Percentiles rank a stretch among this genome's conserved stretches.
Conservation (phyloP, 2,113 vertebrate species). For the Clarias magur region DNA sequence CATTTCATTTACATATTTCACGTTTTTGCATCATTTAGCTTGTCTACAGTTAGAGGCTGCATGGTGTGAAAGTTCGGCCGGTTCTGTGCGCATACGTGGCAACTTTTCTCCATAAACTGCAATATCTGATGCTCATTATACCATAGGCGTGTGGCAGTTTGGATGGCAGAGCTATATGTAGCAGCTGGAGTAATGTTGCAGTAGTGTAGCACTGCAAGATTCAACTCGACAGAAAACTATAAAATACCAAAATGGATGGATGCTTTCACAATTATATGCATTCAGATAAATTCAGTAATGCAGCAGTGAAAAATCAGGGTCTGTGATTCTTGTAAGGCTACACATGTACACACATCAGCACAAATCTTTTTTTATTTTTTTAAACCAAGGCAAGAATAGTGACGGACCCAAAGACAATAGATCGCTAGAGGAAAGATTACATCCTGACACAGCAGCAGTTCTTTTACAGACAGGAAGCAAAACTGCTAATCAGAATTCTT, state of each 20-base stretch:
- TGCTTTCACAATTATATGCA: neutral
- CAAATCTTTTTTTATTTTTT: constrained; percentile 14
- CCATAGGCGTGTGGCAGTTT: constrained; percentile 28
- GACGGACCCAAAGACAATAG: neutral
- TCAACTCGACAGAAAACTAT: neutral
- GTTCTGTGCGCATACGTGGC: neutral
- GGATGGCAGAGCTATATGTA: neutral
- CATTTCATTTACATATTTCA: neutral
- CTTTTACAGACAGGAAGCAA: constrained; percentile 13
- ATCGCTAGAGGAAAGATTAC: constrained; percentile 29
- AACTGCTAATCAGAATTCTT: constrained; percentile 24
- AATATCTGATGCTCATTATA: constrained; percentile 31
- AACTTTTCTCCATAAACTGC: constrained; percentile 8
- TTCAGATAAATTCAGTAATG: neutral
- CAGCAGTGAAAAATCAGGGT: neutral
- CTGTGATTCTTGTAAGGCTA: constrained; percentile 6
- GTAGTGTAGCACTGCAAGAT: neutral
- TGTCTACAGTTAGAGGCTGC: neutral
- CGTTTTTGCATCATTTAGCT: neutral
- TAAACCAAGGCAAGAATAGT: constrained; percentile 5
- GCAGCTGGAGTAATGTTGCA: neutral
- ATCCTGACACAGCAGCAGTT: constrained; percentile 39
- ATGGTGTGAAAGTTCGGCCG: neutral
- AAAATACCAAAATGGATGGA: constrained; percentile 7
- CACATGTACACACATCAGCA: constrained; percentile 30